Evolutionary conservation across 2,888 invertebrate species (phyloP), one percentile per base, ranked within the genome.

Genomic region (Brachynemurus nebulosus): DNA sequence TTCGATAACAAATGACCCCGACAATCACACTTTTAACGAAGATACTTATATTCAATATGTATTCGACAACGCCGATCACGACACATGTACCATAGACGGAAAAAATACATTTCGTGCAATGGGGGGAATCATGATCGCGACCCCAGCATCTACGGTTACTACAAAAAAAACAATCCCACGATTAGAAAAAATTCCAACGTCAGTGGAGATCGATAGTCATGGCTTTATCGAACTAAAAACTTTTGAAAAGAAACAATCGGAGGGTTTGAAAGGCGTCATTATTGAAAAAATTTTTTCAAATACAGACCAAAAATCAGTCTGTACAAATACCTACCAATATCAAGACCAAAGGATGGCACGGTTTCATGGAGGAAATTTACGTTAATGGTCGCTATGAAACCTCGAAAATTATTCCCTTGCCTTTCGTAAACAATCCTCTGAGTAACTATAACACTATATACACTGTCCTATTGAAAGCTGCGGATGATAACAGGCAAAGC

Each of bases 1-100:
- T 7, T 11, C 34, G 12, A 34, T 34, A 12, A 12, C 16, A 34
- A 34, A 34, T 7, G 12, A 34, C 7, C 34, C 34, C 9, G 4
- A 34, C 9, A 23, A 23, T 23, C 23, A 23, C 23, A 23, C 9
- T 23, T 23, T 23, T 23, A 23, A 6, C 23, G 23, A 23, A 23
- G 23, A 23, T 23, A 42, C 51, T 17, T 54, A 51, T 45, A 23
- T 49, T 23, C 23, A 23, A 23, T 23, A 54, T 43, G 46, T 58
- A 45, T 57, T 42, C 50, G 57, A 59, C 46, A 59, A 59, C 50
- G 55, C 57, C 1, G 57, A 57, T 51, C 48, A 52, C 47, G 57
- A 58, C 47, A 52, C 51, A 16, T 45, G 46, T 39, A 57, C 54
- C 30, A 48, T 56, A 33, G 52, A 54, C 46, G 56, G 55, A 20